These are phyloP conservation scores for Pelagia noctiluca DNA, from an alignment of 30 jellyfish, hydroid and myxozoan genomes.

Conservation along the genomic window DNA sequence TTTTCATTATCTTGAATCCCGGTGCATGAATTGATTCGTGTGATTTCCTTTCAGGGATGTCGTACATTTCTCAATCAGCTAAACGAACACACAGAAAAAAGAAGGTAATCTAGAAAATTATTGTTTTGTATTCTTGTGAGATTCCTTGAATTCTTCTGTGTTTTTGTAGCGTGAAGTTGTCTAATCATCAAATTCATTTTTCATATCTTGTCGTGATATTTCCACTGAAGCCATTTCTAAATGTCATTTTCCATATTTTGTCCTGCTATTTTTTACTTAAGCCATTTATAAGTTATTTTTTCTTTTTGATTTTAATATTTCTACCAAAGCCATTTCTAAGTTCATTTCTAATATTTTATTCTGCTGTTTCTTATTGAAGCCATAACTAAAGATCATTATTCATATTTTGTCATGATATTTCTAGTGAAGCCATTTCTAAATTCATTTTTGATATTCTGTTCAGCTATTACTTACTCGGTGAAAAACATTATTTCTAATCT, in stretches of 20 bases:
- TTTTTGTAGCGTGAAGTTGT: not conserved
- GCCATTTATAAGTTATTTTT: no score
- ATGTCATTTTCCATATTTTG: not conserved
- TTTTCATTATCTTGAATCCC: not conserved
- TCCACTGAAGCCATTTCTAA: no score
- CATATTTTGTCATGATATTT: no score
- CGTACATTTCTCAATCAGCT: conserved; percentile 2
- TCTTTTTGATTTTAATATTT: no score
- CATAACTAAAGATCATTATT: not conserved
- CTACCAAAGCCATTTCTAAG: not conserved
- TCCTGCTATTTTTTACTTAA: not conserved
- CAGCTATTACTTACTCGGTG: not conserved
- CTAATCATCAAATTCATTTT: not conserved
- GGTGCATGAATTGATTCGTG: not conserved
- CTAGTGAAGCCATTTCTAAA: not conserved
- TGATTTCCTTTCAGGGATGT: not conserved
- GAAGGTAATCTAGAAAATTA: not conserved
- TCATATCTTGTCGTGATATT: no score
- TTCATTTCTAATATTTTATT: no score
- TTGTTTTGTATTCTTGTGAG: not conserved
- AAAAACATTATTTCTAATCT: no score
- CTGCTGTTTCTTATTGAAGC: not conserved
- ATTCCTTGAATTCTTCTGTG: not conserved
- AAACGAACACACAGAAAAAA: not conserved
- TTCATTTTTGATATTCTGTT: not conserved